These are phyloP conservation scores for Scaptomyza graminum DNA, from an alignment of 1,140 invertebrate species.

Conservation along the genomic window DNA sequence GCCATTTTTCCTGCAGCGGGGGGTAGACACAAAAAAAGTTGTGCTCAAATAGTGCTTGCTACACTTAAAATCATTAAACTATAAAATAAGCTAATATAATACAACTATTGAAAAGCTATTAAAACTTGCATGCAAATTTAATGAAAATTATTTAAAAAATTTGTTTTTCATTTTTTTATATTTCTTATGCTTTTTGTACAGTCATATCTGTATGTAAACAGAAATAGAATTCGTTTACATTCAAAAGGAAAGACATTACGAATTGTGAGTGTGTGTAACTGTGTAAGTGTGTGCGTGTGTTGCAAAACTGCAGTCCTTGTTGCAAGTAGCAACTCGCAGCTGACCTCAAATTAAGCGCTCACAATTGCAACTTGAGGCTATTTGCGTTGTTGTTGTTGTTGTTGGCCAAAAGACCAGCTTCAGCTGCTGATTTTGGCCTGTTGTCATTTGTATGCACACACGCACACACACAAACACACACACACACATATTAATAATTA, in stretches of 20 bases:
- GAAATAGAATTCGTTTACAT: background rate
- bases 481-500: conserved; percentile 61
- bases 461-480: conserved; percentile 29
- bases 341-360: conserved; percentile 70
- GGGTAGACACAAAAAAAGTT: too few relatives aligned
- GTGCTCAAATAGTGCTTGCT: too few relatives aligned
- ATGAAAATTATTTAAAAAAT: too few relatives aligned
- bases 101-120: too few relatives aligned
- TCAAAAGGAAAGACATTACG: background rate
- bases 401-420: background rate
- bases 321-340: conserved; percentile 12
- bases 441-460: conserved; percentile 67
- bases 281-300: background rate
- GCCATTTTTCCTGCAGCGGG: too few relatives aligned
- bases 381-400: conserved; percentile 33
- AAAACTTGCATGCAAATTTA: too few relatives aligned
- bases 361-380: conserved; percentile 68
- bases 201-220: background rate
- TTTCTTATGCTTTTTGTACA: too few relatives aligned
- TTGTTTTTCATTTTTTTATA: too few relatives aligned
- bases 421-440: conserved; percentile 3
- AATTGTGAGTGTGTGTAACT: background rate
- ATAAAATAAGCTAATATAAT: too few relatives aligned
- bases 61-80: too few relatives aligned
- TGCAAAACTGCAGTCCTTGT: background rate